Evolutionary conservation across 2,888 invertebrate species (phyloP).

Genomic region (Stramonita haemastoma): DNA sequence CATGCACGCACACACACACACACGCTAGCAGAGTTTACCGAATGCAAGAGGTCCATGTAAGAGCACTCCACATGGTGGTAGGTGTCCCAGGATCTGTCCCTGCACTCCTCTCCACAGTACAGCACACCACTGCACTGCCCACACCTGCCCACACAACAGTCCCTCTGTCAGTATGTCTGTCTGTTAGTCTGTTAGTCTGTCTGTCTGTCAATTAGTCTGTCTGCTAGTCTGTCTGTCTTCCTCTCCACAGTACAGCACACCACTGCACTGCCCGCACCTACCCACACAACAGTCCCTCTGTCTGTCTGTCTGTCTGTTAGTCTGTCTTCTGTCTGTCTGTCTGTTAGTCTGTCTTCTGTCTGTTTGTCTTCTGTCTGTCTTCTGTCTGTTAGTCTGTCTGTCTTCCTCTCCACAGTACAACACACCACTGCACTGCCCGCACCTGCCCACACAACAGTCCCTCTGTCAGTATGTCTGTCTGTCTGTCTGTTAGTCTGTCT

Average conservation of each 20-base stretch:
- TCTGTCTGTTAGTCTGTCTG: constrained; percentile 26
- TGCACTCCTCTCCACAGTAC: constrained; percentile 68
- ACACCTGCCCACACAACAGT: constrained; percentile 55
- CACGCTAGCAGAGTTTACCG: constrained; percentile 59
- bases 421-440: constrained; percentile 64
- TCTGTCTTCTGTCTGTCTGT: no score
- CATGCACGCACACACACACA: not conserved
- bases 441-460: constrained; percentile 51
- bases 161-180: not conserved
- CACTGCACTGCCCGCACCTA: constrained; percentile 65
- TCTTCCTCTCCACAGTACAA: constrained; percentile 67
- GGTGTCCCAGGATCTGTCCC: constrained; percentile 58
- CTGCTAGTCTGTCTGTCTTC: constrained; percentile 54
- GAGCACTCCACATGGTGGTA: constrained; percentile 72
- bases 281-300: not conserved
- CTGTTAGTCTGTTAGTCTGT: no score
- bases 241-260: constrained; percentile 67
- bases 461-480: no score
- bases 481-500: no score
- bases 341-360: no score
- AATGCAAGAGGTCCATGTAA: constrained; percentile 68
- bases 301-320: no score
- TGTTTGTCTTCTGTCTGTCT: no score
- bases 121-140: constrained; percentile 61
- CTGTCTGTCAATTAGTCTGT: not conserved